Conservation (phyloP, 2,888 invertebrate genomes). For the Blera fallax region DNA sequence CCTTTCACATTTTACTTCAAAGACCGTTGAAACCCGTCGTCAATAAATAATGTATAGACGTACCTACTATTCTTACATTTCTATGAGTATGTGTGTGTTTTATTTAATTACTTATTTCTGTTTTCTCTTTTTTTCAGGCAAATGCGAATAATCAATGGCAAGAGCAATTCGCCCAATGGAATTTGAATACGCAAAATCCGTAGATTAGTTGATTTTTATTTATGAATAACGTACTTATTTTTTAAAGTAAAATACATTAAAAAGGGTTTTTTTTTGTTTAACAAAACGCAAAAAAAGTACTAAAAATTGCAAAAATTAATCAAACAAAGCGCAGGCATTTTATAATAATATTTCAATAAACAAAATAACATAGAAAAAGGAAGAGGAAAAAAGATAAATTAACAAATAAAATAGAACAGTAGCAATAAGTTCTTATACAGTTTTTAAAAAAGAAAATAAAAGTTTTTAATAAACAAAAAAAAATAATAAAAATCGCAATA, state of each 20-base stretch:
- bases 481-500: slow-evolving; percentile 21
- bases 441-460: slow-evolving; percentile 37
- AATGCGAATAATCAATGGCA: slow-evolving; percentile 82
- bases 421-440: slow-evolving; percentile 59
- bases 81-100: no score
- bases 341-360: slow-evolving; percentile 37
- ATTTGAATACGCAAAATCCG: slow-evolving; percentile 80
- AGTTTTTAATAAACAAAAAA: slow-evolving; percentile 1
- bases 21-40: no score
- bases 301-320: slow-evolving; percentile 53
- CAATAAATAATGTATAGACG: no score
- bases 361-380: slow-evolving; percentile 6
- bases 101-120: no score
- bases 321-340: slow-evolving; percentile 64
- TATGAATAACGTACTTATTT: slow-evolving; percentile 42
- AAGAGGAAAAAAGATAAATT: not conserved
- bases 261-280: not conserved
- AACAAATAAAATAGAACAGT: slow-evolving; percentile 7
- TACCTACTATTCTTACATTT: no score
- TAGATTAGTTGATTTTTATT: slow-evolving; percentile 31
- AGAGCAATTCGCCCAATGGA: slow-evolving; percentile 82
- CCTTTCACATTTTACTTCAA: no score
- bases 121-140: slow-evolving; percentile 76
- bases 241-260: not conserved
- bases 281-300: slow-evolving; percentile 9